These are phyloP conservation scores for Tachyglossus aculeatus DNA, from an alignment of 2,797 vertebrate species.

Conservation along the genomic window DNA sequence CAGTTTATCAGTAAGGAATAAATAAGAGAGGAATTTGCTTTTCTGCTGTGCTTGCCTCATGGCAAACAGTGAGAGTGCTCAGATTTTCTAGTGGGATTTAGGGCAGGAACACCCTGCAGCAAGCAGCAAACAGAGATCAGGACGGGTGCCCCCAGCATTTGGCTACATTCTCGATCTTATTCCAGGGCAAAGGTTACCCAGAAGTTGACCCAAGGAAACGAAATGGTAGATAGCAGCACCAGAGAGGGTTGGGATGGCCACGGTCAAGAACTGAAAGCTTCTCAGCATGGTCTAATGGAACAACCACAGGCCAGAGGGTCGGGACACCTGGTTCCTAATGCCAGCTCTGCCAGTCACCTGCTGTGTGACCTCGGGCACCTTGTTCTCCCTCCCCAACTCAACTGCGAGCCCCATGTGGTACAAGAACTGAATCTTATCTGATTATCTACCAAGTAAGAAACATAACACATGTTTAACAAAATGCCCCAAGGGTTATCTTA, in stretches of 20 bases:
- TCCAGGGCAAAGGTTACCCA: conserved; percentile 2
- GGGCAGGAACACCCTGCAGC: conserved; percentile 1
- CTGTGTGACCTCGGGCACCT: too few species aligned
- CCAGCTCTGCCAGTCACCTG: neutral
- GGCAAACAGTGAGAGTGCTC: neutral
- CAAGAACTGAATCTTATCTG: too few species aligned
- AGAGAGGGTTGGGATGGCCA: neutral
- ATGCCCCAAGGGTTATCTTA: too few species aligned
- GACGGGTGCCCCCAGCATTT: conserved; percentile 11
- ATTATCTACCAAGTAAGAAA: too few species aligned
- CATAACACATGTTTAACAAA: too few species aligned
- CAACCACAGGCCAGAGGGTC: neutral
- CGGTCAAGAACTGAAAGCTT: neutral
- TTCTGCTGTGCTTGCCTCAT: too few species aligned
- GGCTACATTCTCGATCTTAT: conserved; percentile 11
- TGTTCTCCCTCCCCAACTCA: too few species aligned
- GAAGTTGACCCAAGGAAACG: conserved; percentile 20
- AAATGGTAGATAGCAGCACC: conserved; percentile 1
- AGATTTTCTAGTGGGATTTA: conserved; percentile 4
- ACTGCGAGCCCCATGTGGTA: too few species aligned
- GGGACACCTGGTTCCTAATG: neutral
- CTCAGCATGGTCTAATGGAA: neutral
- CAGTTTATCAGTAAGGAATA: too few species aligned
- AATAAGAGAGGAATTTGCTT: too few species aligned
- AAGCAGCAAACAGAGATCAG: conserved; percentile 6